A percentile compares a stretch with the other conserved stretches of the same genome.
Evolutionary conservation across 2,113 vertebrate genomes (phyloP).

Genomic region (Trachemys scripta): DNA sequence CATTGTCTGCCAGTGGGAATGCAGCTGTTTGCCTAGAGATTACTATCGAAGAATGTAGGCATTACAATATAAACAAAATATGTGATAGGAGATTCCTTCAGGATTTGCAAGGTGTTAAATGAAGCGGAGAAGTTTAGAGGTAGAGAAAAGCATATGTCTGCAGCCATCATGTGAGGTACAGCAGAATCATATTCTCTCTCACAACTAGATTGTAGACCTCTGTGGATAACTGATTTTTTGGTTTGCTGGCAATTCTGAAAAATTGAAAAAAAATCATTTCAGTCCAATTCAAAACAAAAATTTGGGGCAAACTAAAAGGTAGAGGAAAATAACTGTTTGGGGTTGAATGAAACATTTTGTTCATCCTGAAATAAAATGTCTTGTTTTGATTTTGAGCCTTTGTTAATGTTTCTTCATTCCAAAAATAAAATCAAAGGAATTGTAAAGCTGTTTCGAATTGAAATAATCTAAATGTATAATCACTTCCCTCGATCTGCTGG

Average conservation of each 20-base stretch:
- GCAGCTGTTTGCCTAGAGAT: neutral
- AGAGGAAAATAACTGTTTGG: too few species aligned
- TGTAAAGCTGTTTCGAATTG: too few species aligned
- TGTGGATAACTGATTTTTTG: neutral
- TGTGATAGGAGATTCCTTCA: neutral
- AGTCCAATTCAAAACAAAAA: too few species aligned
- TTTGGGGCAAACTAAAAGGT: too few species aligned
- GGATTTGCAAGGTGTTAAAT: slow-evolving; percentile 11
- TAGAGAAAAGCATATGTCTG: neutral
- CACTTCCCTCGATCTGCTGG: too few species aligned
- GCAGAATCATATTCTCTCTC: neutral
- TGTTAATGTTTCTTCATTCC: too few species aligned
- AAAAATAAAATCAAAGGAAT: too few species aligned
- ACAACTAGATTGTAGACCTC: neutral
- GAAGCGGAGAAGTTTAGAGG: neutral
- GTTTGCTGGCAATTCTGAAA: neutral
- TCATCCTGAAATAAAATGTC: too few species aligned
- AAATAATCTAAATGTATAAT: too few species aligned
- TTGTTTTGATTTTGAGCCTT: too few species aligned
- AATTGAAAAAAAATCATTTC: neutral
- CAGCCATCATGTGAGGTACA: neutral
- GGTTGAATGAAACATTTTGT: too few species aligned
- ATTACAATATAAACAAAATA: neutral
- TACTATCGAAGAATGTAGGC: neutral
- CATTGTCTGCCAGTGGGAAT: neutral